phyloP scores from a whole-genome alignment of 2,797 vertebrate species.

The Clarias pachynema region DNA sequence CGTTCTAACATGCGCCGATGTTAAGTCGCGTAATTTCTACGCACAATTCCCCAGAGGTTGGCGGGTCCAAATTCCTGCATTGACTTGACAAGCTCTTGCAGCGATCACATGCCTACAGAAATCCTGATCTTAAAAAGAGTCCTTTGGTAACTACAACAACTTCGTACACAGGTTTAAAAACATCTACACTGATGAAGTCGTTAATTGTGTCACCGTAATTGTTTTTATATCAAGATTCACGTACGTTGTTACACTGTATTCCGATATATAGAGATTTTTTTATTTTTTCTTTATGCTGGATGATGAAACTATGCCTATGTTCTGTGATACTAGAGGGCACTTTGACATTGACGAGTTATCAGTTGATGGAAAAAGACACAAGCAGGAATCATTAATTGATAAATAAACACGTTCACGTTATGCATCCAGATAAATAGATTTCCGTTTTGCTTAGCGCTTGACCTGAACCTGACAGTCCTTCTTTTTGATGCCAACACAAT shows the following conservation, averaged over 20 bases:
- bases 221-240: conserved; percentile 5
- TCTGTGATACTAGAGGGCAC: conserved; percentile 35
- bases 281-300: neutral
- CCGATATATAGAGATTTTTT: neutral
- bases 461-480: neutral
- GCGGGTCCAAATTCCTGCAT: neutral
- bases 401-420: conserved; percentile 10
- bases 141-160: conserved; percentile 50
- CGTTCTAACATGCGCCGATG: neutral
- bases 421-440: conserved; percentile 23
- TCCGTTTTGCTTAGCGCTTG: neutral
- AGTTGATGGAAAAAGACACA: conserved; percentile 7
- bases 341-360: conserved; percentile 21
- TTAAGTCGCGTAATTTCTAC: neutral
- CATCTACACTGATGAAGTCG: conserved; percentile 31
- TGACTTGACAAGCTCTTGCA: neutral
- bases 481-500: conserved; percentile 1
- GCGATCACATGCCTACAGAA: neutral
- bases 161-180: conserved; percentile 32
- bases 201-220: neutral
- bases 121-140: conserved; percentile 24
- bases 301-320: neutral
- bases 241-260: conserved; percentile 21
- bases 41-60: neutral
- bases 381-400: conserved; percentile 22